Base-by-base conservation (phyloP, 2,888 invertebrate genomes). In the Uropetala carovei region DNA sequence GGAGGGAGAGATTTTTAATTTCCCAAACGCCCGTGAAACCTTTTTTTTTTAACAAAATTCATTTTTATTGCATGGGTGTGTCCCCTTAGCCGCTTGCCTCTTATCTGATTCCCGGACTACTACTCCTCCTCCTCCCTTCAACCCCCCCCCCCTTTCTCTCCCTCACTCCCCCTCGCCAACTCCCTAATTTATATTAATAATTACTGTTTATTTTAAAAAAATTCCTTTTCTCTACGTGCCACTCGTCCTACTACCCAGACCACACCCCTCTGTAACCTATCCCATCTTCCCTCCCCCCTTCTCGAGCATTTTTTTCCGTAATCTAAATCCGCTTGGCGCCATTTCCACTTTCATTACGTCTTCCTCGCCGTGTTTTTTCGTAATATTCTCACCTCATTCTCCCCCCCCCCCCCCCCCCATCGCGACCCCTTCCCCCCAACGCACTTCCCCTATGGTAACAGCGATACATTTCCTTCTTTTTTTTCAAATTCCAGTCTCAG, bases 61-160 rank as follows among this genome's bases (percentile, higher is more conserved):
- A 86, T 86, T 86, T 86, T 86, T 60, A 86, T 86, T 86, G 86
- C 86, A 86, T 60, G 86, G 86, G 86, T 86, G 86, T 86, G 86
- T 86, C 86, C 60, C 59, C 60, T 60, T 59, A 22, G 27, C 60
- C 60, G 13, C 86, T 60, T 1, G 14, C 30, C 30, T 11, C 59
- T 59, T 75, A 75, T 75, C 75, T 75, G 75, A 75, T 75, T 59
- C 59, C 59, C 22, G 59, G n/a, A 14, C 22, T 4, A 30, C 82
- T 18, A 18, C 82, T 43, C 30, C 30, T 30, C 82, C 75, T 22
- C 13, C n/a, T 43, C 30, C 43, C 30, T 11, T 27, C 43, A 4
- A 27, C 30, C 30, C 27, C 27, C 30, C 82, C 82, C 16, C 30
- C 30, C 22, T 57, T 18, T 59, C 60, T 27, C 59, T 3, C 75